These are phyloP conservation scores for Leptestheria dahalacensis DNA, from an alignment of 1,140 invertebrate genomes.

Conservation along the genomic window DNA sequence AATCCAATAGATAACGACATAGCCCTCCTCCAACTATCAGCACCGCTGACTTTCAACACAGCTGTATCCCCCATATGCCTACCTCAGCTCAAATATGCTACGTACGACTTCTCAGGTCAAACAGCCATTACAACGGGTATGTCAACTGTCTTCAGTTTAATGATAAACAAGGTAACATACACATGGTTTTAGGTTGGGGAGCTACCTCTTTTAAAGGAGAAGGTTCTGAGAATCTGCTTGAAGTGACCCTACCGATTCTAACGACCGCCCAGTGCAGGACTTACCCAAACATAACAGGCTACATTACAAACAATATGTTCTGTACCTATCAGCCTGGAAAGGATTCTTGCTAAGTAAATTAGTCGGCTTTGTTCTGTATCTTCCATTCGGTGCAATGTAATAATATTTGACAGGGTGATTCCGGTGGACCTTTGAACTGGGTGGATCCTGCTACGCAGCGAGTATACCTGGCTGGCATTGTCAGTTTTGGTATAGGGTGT, in stretches of 20 bases:
- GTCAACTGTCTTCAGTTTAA: background rate
- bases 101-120: constrained; percentile 31
- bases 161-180: too few relatives aligned
- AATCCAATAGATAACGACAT: constrained; percentile 43
- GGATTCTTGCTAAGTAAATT: constrained; percentile 36
- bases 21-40: constrained; percentile 35
- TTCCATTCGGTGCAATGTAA: background rate
- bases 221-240: constrained; percentile 36
- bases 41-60: constrained; percentile 34
- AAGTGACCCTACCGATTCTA: constrained; percentile 41
- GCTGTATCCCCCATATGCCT: constrained; percentile 46
- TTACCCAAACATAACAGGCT: constrained; percentile 20
- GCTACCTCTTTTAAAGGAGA: constrained; percentile 36
- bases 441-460: constrained; percentile 30
- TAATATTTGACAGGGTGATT: constrained; percentile 37
- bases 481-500: constrained; percentile 38
- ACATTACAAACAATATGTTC: constrained; percentile 37
- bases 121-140: constrained; percentile 11
- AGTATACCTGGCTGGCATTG: constrained; percentile 35
- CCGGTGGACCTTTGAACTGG: constrained; percentile 48
- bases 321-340: constrained; percentile 46
- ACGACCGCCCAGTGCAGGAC: constrained; percentile 32
- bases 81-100: constrained; percentile 38
- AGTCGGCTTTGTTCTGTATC: background rate
- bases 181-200: constrained; percentile 44